These are phyloP conservation scores for Aegotheles bennettii DNA, from an alignment of 2,113 vertebrate species.

Conservation along the genomic window DNA sequence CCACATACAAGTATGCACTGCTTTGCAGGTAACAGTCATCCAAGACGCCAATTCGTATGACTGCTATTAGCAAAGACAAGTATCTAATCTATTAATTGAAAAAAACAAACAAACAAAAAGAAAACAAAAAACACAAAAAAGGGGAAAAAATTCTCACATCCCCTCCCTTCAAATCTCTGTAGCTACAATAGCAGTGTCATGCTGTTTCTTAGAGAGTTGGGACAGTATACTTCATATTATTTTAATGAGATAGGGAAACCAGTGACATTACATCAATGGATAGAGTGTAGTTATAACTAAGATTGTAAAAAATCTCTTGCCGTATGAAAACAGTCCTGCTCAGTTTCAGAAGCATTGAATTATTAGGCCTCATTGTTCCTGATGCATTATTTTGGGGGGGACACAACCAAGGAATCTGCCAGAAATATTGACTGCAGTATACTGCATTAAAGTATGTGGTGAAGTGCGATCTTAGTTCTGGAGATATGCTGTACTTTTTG, in stretches of 20 bases:
- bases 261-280: not conserved
- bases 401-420: not conserved
- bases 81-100: not conserved
- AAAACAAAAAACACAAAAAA: not conserved
- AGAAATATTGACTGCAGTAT: not conserved
- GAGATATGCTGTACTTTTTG: not conserved
- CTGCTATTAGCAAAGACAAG: not conserved
- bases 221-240: not conserved
- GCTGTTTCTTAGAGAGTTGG: not conserved
- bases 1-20: not conserved
- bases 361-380: not conserved
- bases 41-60: not conserved
- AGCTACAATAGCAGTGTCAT: not conserved
- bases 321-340: not conserved
- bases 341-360: not conserved
- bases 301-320: not conserved
- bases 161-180: not conserved
- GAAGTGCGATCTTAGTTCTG: not conserved
- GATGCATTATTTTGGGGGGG: not conserved
- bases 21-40: not conserved
- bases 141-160: not conserved
- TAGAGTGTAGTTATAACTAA: not conserved
- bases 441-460: not conserved
- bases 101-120: too few relatives aligned
- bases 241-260: not conserved